Conservation (phyloP, 1,140 invertebrate species). For the Drosophila equinoxialis region DNA sequence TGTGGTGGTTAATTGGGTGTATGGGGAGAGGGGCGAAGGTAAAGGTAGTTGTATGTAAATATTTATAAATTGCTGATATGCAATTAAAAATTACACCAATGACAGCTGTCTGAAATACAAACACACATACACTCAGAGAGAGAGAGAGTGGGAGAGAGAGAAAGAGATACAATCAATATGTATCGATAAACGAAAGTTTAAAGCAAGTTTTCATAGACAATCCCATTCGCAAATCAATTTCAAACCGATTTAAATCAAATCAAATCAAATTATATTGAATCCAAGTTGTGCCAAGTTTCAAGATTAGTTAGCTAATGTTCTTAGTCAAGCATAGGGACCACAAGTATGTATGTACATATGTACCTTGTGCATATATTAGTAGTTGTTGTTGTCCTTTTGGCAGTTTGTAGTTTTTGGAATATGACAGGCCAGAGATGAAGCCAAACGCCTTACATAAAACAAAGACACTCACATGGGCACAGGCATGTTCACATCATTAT, state of each 20-base stretch:
- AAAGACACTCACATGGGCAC: background rate
- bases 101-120: conserved; percentile 55
- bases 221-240: background rate
- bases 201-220: background rate
- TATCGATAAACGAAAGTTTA: background rate
- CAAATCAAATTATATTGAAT: background rate
- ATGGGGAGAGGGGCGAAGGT: background rate
- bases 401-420: background rate
- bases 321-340: background rate
- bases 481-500: conserved; percentile 11
- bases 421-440: too few relatives aligned
- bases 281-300: background rate
- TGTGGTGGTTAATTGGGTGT: background rate
- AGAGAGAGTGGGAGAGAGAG: background rate
- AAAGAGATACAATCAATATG: background rate
- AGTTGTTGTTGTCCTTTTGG: background rate
- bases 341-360: background rate
- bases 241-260: background rate
- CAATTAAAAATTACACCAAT: conserved; percentile 72
- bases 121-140: background rate
- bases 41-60: conserved; percentile 47
- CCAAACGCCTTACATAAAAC: background rate
- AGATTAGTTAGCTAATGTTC: background rate
- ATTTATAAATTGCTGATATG: conserved; percentile 68
- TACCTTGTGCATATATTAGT: background rate